Evolutionary conservation across 2,888 invertebrate genomes (phyloP).

Genomic region (Celastrina argiolus): DNA sequence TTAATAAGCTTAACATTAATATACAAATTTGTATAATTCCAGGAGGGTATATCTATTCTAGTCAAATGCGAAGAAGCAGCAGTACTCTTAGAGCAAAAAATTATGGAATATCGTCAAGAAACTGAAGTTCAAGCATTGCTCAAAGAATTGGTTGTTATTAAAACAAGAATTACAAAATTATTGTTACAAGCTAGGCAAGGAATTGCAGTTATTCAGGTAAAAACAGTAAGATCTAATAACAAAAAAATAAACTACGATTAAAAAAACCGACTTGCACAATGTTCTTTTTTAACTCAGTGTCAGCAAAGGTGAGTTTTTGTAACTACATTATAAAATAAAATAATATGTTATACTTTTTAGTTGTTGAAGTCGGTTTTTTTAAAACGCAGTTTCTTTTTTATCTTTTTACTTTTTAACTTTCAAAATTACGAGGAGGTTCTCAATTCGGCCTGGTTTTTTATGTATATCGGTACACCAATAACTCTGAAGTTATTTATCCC

Average conservation of each 20-base stretch:
- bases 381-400: too few relatives aligned
- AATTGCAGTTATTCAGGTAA: conserved; percentile 73
- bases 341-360: too few relatives aligned
- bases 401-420: too few relatives aligned
- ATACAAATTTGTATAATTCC: conserved; percentile 38
- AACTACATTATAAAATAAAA: too few relatives aligned
- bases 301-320: too few relatives aligned
- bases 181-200: conserved; percentile 84
- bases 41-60: conserved; percentile 84
- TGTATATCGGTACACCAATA: too few relatives aligned
- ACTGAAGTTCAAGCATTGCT: conserved; percentile 78
- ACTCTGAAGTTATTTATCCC: too few relatives aligned
- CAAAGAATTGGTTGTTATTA: conserved; percentile 77
- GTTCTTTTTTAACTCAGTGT: too few relatives aligned
- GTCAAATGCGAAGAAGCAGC: conserved; percentile 83
- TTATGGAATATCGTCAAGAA: conserved; percentile 81
- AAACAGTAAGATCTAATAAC: not conserved
- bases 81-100: conserved; percentile 79
- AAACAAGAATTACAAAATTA: conserved; percentile 81
- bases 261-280: too few relatives aligned
- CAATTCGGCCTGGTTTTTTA: too few relatives aligned
- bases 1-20: not conserved
- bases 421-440: too few relatives aligned
- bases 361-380: too few relatives aligned
- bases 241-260: not conserved